Conservation (phyloP, 1,140 invertebrate genomes). For the Amyelois transitella region DNA sequence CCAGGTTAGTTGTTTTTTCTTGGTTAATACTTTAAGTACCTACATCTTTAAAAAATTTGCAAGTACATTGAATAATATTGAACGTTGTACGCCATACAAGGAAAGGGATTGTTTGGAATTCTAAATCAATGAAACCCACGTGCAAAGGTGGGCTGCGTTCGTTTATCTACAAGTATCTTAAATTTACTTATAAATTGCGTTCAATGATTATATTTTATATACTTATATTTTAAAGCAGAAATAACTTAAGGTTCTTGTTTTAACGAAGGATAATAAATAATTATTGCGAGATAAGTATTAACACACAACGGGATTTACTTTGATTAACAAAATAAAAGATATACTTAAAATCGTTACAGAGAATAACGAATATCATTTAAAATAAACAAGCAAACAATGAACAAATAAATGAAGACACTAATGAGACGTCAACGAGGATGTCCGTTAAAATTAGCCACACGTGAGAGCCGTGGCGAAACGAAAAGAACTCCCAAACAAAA, state of each 20-base stretch:
- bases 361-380: slow-evolving; percentile 19
- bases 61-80: neutral
- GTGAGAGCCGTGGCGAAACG: slow-evolving; percentile 23
- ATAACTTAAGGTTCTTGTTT: too few species aligned
- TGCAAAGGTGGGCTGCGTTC: neutral
- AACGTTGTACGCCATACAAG: neutral
- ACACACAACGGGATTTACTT: too few species aligned
- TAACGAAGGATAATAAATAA: too few species aligned
- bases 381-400: slow-evolving; percentile 40
- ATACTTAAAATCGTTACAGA: too few species aligned
- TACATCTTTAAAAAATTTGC: neutral
- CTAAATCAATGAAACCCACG: neutral
- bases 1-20: neutral
- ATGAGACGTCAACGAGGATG: slow-evolving; percentile 39
- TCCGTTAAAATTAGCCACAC: slow-evolving; percentile 38
- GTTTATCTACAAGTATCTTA: neutral
- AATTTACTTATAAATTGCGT: too few species aligned
- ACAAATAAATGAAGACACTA: slow-evolving; percentile 45
- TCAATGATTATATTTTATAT: too few species aligned
- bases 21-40: neutral
- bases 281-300: too few species aligned
- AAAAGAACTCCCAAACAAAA: slow-evolving; percentile 14
- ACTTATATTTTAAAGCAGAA: too few species aligned
- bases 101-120: neutral
- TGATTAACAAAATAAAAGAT: neutral